Conservation (phyloP, 1,140 invertebrate species). For the Drosophila triauraria region DNA sequence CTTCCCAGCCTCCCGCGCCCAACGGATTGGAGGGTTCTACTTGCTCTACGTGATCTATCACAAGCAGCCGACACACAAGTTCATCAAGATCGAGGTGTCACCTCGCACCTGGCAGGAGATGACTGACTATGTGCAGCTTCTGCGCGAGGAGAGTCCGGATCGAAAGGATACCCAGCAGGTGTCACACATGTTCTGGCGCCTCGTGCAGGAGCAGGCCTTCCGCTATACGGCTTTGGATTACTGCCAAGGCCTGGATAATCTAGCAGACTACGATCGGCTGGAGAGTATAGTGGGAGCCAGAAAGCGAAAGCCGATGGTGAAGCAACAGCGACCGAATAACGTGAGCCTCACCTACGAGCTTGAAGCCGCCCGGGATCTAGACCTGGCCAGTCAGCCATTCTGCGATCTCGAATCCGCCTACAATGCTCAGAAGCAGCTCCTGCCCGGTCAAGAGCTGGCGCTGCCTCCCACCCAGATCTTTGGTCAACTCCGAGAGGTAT, state of each 20-base stretch:
- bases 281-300: slow-evolving; percentile 25
- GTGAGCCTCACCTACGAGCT: slow-evolving; percentile 42
- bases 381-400: slow-evolving; percentile 24
- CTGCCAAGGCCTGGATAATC: slow-evolving; percentile 57
- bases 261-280: slow-evolving; percentile 68
- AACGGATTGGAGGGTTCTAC: slow-evolving; percentile 64
- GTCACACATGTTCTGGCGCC: slow-evolving; percentile 61
- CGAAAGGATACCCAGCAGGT: slow-evolving; percentile 52
- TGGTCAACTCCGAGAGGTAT: slow-evolving; percentile 43
- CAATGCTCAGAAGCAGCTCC: slow-evolving; percentile 61
- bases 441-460: slow-evolving; percentile 27
- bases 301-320: slow-evolving; percentile 8
- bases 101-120: slow-evolving; percentile 59
- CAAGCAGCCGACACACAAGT: slow-evolving; percentile 75
- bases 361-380: slow-evolving; percentile 16
- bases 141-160: slow-evolving; percentile 4
- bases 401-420: slow-evolving; percentile 63
- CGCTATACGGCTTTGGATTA: slow-evolving; percentile 70
- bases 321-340: slow-evolving; percentile 28
- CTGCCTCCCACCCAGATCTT: slow-evolving; percentile 61
- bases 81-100: slow-evolving; percentile 66
- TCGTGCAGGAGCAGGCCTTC: slow-evolving; percentile 64
- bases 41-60: slow-evolving; percentile 72
- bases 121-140: slow-evolving; percentile 33
- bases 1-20: slow-evolving; percentile 28